Conservation (phyloP, 2,797 vertebrate genomes). For the Sebastes baramenuke region DNA sequence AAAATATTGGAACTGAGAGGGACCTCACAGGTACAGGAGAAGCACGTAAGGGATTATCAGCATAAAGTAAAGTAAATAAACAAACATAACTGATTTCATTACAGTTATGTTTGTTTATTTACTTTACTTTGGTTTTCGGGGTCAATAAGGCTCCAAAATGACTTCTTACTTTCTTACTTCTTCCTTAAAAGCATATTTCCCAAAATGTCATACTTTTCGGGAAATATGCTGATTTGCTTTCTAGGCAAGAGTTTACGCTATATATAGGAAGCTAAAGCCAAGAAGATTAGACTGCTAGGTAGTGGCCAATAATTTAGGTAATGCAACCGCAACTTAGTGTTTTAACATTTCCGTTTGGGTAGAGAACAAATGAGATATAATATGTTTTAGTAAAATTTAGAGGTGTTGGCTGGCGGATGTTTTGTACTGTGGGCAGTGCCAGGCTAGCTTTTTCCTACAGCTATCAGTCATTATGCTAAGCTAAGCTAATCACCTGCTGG, state of each 20-base stretch:
- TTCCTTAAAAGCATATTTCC: background rate
- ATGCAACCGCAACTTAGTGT: background rate
- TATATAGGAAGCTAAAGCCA: background rate
- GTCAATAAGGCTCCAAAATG: background rate
- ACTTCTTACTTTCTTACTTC: background rate
- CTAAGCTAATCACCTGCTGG: background rate
- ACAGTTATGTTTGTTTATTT: background rate
- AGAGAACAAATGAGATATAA: background rate
- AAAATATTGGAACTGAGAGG: background rate
- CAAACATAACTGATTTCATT: background rate
- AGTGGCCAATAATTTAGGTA: background rate
- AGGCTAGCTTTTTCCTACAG: background rate
- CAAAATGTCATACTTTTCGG: background rate
- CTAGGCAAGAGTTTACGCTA: background rate
- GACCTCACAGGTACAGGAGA: background rate
- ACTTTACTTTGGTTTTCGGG: background rate
- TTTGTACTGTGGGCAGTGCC: background rate
- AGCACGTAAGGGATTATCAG: background rate
- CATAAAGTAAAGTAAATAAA: too few species aligned
- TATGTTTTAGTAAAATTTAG: too few species aligned
- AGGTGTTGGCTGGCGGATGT: background rate
- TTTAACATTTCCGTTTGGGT: background rate
- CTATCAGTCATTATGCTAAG: background rate
- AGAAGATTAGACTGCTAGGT: background rate
- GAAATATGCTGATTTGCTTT: background rate